phyloP scores from a whole-genome alignment of 1,140 invertebrate species.

The Aphelenchoides fujianensis region DNA sequence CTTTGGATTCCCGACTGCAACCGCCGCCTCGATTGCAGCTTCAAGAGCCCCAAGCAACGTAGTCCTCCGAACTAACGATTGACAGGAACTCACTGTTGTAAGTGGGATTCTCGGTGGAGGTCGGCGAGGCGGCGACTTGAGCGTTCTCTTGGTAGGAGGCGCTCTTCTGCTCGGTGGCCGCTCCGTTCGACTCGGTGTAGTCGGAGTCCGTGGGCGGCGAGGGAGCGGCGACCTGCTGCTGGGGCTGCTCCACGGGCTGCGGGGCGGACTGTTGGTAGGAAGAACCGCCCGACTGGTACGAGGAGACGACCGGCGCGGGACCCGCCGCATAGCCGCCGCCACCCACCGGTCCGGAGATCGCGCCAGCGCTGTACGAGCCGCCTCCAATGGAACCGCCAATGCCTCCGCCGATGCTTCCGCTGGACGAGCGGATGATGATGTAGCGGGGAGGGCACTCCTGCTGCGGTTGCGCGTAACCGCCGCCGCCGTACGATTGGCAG shows the following conservation, averaged over 20 bases:
- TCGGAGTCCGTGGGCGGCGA: not conserved
- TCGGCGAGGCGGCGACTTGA: not conserved
- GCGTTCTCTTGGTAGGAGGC: not conserved
- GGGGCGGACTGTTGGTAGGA: not conserved
- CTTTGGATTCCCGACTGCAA: too few species aligned
- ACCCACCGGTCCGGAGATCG: not conserved
- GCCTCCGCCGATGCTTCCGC: too few species aligned
- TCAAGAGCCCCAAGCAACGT: too few species aligned
- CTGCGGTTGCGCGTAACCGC: not conserved
- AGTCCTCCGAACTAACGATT: too few species aligned
- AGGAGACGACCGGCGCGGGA: not conserved
- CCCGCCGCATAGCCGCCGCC: not conserved
- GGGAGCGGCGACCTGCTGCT: slow-evolving; percentile 1
- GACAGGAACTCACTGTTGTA: slow-evolving; percentile 15
- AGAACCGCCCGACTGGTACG: not conserved
- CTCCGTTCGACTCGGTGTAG: not conserved
- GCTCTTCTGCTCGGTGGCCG: not conserved
- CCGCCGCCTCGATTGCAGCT: too few species aligned
- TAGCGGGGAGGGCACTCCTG: not conserved
- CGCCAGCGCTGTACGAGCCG: not conserved
- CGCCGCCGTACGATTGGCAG: too few species aligned
- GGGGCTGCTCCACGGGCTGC: not conserved
- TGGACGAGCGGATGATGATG: not conserved
- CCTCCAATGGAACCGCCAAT: not conserved
- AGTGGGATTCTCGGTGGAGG: not conserved